Conservation (phyloP, 2,113 vertebrate species). For the Thymallus thymallus region DNA sequence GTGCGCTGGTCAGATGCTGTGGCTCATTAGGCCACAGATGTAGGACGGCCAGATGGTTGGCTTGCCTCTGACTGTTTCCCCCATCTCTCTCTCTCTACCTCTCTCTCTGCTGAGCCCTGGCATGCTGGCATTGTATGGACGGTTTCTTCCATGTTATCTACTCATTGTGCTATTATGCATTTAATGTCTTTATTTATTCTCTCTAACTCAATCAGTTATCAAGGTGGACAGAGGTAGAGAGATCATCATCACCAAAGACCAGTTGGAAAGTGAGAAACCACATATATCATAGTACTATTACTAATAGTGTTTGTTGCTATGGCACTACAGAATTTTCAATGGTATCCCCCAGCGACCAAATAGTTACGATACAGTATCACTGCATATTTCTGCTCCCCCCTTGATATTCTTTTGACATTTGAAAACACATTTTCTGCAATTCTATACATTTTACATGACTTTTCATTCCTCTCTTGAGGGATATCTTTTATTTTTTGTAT, state of each 20-base stretch:
- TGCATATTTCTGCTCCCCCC: neutral
- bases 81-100: slow-evolving; percentile 18
- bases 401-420: neutral
- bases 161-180: neutral
- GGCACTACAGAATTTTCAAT: no score
- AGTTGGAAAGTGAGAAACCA: slow-evolving; percentile 83
- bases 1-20: slow-evolving; percentile 48
- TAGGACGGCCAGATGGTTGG: slow-evolving; percentile 65
- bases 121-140: neutral
- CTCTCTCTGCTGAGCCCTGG: slow-evolving; percentile 14
- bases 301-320: no score
- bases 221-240: slow-evolving; percentile 77
- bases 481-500: no score
- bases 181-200: slow-evolving; percentile 15
- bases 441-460: no score
- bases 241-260: slow-evolving; percentile 83
- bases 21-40: slow-evolving; percentile 68
- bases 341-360: no score
- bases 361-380: no score
- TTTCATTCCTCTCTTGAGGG: no score
- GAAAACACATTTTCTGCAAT: no score
- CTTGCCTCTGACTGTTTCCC: slow-evolving; percentile 42
- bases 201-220: slow-evolving; percentile 65
- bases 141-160: neutral
- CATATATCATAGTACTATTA: neutral